phyloP scores from a whole-genome alignment of 2,113 vertebrate genomes.

The Noturus placidus region DNA sequence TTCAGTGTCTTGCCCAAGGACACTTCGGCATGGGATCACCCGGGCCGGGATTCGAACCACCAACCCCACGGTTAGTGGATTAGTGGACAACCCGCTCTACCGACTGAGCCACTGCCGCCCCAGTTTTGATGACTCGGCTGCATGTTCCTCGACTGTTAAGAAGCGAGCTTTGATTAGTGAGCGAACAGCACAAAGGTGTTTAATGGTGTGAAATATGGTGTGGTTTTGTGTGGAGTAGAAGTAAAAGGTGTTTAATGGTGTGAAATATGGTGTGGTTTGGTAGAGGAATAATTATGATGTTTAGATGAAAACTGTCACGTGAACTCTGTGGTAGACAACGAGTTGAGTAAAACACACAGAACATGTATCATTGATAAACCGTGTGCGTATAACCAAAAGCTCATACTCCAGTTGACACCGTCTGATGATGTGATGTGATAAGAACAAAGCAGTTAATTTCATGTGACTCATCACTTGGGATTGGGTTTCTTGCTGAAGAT shows the following conservation, averaged over 20 bases:
- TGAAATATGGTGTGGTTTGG: not conserved
- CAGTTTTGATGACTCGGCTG: conserved; percentile 39
- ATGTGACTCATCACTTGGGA: not conserved
- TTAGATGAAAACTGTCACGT: not conserved
- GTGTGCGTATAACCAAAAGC: not conserved
- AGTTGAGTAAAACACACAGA: not conserved
- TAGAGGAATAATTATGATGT: not conserved
- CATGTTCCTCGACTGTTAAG: conserved; percentile 32
- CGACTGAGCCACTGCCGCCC: too few relatives aligned
- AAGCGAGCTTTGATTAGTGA: not conserved
- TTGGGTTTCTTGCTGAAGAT: not conserved
- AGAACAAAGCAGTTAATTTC: not conserved
- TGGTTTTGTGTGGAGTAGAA: not conserved
- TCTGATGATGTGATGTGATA: not conserved
- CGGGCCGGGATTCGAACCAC: too few relatives aligned
- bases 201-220: too few relatives aligned
- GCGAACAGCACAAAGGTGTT: not conserved
- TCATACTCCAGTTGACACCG: not conserved
- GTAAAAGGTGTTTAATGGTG: not conserved
- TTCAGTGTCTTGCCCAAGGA: too few relatives aligned
- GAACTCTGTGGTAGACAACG: not conserved
- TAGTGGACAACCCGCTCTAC: too few relatives aligned
- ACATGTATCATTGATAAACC: not conserved
- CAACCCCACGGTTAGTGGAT: too few relatives aligned
- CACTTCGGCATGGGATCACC: too few relatives aligned